Base-by-base conservation (phyloP, 2,113 vertebrate genomes). In the Colossoma macropomum region DNA sequence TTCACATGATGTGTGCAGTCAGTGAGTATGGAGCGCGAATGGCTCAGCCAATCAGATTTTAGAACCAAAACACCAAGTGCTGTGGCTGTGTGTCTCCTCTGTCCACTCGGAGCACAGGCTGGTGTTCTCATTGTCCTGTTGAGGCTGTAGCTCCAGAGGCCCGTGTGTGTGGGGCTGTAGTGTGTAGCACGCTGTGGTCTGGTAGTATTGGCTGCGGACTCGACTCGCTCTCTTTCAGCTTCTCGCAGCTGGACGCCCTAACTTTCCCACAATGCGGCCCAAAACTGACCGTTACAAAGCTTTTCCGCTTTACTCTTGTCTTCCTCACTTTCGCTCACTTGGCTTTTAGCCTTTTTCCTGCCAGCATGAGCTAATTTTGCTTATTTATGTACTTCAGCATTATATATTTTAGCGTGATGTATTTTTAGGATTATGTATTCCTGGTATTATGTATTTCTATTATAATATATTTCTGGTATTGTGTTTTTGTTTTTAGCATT, bases 91-190 rank as follows among this genome's bases (percentile, higher is more conserved):
- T n/a, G n/a, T n/a, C n/a, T n/a, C n/a, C n/a, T n/a, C n/a, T n/a
- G n/a, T n/a, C n/a, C n/a, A n/a, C n/a, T n/a, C n/a, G n/a, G n/a
- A n/a, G n/a, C n/a, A n/a, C n/a, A n/a, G n/a, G 7, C 34, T 38
- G 34, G 34, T 38, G 34, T 38, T 38, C 7, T 38, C 34, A 38
- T 38, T 38, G 3, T n/a, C n/a, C n/a, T n/a, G n/a, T n/a, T 27
- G 76, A 70, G 80, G 84, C 85, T 87, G 89, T 74, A 75, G 74
- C 72, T 50, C 52, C 84, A 32, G 41, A 30, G 62, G 48, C 69
- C 72, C 85, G 91, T 90, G 89, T 92, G 90, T 82, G 82, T 77
- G 91, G 90, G 83, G 91, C 89, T 91, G 88, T 68, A 5, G 89
- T 92, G 92, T 38, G 90, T 56, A 56, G 54, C 54, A 56, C 23